These are phyloP conservation scores for Sericinus montela DNA, from an alignment of 2,888 invertebrate genomes.

Conservation along the genomic window DNA sequence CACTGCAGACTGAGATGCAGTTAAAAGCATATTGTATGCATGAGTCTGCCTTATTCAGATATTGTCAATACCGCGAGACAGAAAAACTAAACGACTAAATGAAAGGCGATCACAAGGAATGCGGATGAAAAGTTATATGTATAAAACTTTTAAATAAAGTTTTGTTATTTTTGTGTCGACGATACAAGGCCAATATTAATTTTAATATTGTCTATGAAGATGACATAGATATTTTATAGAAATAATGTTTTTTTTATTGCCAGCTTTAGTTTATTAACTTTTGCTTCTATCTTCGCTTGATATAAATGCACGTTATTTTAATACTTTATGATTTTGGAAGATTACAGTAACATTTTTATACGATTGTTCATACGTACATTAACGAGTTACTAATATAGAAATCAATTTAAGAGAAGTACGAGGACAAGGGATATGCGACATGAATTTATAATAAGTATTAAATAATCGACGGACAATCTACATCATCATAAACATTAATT, in stretches of 20 bases:
- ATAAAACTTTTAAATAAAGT: neutral
- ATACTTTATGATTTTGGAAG: no score
- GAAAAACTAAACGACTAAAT: constrained; percentile 6
- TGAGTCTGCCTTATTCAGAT: constrained; percentile 10
- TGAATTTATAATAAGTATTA: constrained; percentile 22
- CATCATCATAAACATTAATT: neutral
- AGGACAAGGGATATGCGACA: constrained; percentile 14
- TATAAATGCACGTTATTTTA: no score
- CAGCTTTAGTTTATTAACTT: no score
- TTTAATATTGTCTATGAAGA: no score
- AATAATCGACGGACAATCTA: constrained; percentile 9
- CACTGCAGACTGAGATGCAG: constrained; percentile 46
- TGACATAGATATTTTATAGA: no score
- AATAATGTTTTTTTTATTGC: no score
- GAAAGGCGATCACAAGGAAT: neutral
- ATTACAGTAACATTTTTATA: neutral
- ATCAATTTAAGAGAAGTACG: constrained; percentile 1
- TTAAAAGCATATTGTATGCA: constrained; percentile 32
- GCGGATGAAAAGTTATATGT: neutral
- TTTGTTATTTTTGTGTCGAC: no score
- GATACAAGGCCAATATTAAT: no score
- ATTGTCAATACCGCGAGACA: neutral
- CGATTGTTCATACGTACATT: neutral
- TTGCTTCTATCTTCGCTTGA: no score
- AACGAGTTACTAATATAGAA: neutral